A percentile compares a stretch with the other conserved stretches of the same genome.
These are phyloP conservation scores for Acipenser ruthenus DNA, from an alignment of 2,797 vertebrate species.

Conservation along the genomic window DNA sequence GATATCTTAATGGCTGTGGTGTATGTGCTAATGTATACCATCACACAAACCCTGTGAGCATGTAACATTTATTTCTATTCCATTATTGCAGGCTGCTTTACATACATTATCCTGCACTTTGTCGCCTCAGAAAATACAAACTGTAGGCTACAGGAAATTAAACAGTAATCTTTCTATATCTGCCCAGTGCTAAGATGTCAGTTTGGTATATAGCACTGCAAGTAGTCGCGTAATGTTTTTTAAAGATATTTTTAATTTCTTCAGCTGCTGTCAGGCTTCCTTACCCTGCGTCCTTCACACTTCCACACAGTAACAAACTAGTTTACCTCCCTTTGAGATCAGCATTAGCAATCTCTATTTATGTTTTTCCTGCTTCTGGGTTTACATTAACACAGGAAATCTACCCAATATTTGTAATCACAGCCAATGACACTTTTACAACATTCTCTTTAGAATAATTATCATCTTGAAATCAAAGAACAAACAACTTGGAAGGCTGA, in stretches of 20 bases:
- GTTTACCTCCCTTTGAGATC: neutral
- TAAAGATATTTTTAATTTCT: constrained; percentile 4
- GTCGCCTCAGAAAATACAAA: neutral
- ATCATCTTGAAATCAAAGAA: too few relatives aligned
- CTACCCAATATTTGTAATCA: too few relatives aligned
- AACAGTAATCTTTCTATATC: neutral
- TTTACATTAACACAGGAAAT: too few relatives aligned
- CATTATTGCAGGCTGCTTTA: neutral
- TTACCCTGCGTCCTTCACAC: neutral
- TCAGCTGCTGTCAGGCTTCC: neutral
- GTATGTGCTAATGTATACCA: too few relatives aligned
- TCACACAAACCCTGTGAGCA: too few relatives aligned
- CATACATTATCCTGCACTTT: neutral
- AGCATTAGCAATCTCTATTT: too few relatives aligned
- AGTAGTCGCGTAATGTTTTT: neutral
- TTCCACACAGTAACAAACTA: neutral
- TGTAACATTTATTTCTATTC: too few relatives aligned
- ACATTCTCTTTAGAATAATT: too few relatives aligned
- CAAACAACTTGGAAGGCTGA: too few relatives aligned
- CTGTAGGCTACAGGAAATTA: neutral
- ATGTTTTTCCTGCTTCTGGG: too few relatives aligned
- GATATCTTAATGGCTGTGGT: too few relatives aligned
- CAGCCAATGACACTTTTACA: too few relatives aligned
- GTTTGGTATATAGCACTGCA: neutral
- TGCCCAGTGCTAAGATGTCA: neutral